Base-by-base conservation (phyloP, 1,140 invertebrate species). In the Drosophila jambulina region DNA sequence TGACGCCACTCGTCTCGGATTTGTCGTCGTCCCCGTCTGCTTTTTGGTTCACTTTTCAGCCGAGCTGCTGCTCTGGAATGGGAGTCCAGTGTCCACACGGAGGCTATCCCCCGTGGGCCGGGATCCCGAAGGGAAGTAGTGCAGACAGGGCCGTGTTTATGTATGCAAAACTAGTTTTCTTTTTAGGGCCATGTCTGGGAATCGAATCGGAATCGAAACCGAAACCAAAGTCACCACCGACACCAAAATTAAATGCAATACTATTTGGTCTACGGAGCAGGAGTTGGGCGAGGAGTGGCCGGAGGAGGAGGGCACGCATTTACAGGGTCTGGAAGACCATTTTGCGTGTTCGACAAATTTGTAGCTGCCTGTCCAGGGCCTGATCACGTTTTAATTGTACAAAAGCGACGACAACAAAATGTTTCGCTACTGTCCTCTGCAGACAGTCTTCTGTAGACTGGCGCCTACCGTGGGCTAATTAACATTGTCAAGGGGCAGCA, bases 311-410 rank as follows among this genome's bases (percentile, higher is more conserved):
- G 78, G 54, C 59, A 88, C 84, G 84, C 84, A 88, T 79, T 78
- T 83, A 85, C 78, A 78, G 74, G 75, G 75, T 54, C 70, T 74
- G 75, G 63, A 63, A 77, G 75, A 78, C 74, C 75, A 90, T 90
- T 90, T 90, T 90, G 85, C 85, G 86, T 90, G 85, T 90, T 85
- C 86, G 78, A 90, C 85, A 90, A 90, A 90, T 90, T 90, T 90
- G 85, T 90, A 82, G 68, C 85, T 90, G 86, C 85, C 83, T 77
- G 75, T 78, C 62, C 75, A 69, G 63, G 64, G 85, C 71, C 82
- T 90, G 85, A 90, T 90, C 85, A 90, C 85, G 85, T 90, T 90
- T 90, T 90, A 90, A 90, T 90, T 90, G 85, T 90, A 91, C 74
- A 81, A 85, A 78, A 78, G 75, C 78, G 76, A 79, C 76, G 76